Percentiles rank a stretch among this genome's conserved stretches.
These are phyloP conservation scores for Steinernema hermaphroditum DNA, from an alignment of 2,888 invertebrate genomes.

Conservation along the genomic window DNA sequence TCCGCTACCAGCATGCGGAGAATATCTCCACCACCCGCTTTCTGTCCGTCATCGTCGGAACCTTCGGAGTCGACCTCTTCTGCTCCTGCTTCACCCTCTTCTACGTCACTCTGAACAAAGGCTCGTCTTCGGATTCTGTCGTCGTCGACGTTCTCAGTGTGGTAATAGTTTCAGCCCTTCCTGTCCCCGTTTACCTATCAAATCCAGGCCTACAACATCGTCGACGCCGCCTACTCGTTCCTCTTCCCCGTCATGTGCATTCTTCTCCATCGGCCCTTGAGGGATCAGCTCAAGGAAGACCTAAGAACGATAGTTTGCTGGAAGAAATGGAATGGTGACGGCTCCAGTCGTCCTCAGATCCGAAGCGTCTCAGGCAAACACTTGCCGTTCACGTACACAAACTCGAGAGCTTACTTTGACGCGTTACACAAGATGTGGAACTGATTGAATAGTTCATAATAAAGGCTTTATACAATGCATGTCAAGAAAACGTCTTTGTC, in stretches of 20 bases:
- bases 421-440: slow-evolving; percentile 24
- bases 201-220: slow-evolving; percentile 21
- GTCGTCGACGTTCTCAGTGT: slow-evolving; percentile 6
- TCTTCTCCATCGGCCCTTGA: slow-evolving; percentile 1
- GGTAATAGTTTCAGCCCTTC: not conserved
- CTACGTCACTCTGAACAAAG: slow-evolving; percentile 16
- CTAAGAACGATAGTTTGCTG: not conserved
- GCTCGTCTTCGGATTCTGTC: not conserved
- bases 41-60: slow-evolving; percentile 25
- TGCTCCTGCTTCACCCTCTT: slow-evolving; percentile 26
- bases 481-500: too few relatives aligned
- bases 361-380: not conserved
- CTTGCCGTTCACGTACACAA: not conserved
- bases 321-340: not conserved
- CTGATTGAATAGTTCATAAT: too few relatives aligned
- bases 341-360: not conserved
- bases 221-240: slow-evolving; percentile 20
- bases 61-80: slow-evolving; percentile 26
- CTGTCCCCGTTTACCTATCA: not conserved
- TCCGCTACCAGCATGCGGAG: slow-evolving; percentile 19
- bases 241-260: slow-evolving; percentile 22
- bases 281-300: slow-evolving; percentile 7
- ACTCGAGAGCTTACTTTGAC: not conserved
- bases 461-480: too few relatives aligned
- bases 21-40: slow-evolving; percentile 23